These are phyloP conservation scores for Epizoanthus stellaris DNA, from an alignment of 92 coral and sea anemone genomes.

Conservation along the genomic window DNA sequence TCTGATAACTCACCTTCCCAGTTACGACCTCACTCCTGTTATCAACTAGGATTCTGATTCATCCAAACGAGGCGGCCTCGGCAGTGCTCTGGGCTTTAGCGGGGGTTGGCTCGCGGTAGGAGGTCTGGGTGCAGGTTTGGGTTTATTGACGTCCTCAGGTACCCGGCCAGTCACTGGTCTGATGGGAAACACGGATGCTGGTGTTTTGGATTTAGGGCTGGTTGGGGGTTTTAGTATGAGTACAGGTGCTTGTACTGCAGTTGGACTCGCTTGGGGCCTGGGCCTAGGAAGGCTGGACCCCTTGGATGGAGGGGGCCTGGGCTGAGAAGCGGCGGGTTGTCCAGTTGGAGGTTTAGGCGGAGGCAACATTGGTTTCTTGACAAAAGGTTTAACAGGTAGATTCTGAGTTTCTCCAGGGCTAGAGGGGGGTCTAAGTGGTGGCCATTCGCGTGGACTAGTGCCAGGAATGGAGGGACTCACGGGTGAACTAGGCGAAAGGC, in stretches of 20 bases:
- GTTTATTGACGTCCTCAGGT: not conserved
- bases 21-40: not conserved
- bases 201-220: constrained; percentile 7
- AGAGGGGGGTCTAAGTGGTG: not conserved
- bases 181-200: not conserved
- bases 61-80: not conserved
- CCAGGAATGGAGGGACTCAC: not conserved
- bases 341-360: constrained; percentile 35
- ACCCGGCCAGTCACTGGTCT: not conserved
- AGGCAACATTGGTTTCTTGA: constrained; percentile 17
- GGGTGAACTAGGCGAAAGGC: constrained; percentile 20
- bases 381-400: not conserved
- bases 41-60: constrained; percentile 20
- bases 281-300: not conserved
- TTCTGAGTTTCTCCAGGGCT: not conserved
- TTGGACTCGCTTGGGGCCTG: not conserved
- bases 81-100: constrained; percentile 17
- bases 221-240: not conserved
- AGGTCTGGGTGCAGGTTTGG: not conserved
- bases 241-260: constrained; percentile 6
- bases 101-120: not conserved
- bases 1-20: too few relatives aligned
- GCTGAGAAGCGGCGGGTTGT: not conserved
- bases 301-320: not conserved
- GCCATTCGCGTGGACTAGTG: not conserved